phyloP scores from a whole-genome alignment of 2,113 vertebrate genomes.

The Anhinga anhinga region DNA sequence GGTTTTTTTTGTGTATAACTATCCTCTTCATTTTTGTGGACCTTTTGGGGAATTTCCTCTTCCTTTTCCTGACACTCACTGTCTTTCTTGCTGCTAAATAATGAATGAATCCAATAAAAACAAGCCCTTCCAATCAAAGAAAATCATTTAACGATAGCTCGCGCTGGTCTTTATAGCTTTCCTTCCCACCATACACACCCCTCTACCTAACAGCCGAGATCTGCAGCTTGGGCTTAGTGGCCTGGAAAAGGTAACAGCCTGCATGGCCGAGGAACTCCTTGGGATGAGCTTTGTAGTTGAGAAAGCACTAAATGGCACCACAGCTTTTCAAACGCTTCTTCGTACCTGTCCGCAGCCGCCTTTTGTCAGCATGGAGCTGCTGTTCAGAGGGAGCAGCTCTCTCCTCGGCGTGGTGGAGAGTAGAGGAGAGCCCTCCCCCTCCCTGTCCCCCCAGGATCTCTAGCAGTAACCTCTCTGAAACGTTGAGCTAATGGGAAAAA shows the following conservation, averaged over 20 bases:
- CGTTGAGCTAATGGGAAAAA: not conserved
- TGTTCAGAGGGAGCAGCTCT: not conserved
- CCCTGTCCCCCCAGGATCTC: not conserved
- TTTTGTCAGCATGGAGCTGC: not conserved
- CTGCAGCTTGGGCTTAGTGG: conserved; percentile 2
- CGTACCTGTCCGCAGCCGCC: not conserved
- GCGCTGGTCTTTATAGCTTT: not conserved
- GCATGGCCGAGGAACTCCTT: conserved; percentile 2
- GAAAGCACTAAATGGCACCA: not conserved
- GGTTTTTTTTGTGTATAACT: not conserved
- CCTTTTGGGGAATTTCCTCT: not conserved
- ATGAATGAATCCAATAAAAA: conserved; percentile 28
- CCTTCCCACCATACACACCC: not conserved
- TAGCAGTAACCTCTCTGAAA: not conserved
- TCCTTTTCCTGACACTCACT: not conserved
- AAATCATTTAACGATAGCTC: not conserved
- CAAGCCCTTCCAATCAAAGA: conserved; percentile 12
- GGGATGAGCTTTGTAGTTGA: not conserved
- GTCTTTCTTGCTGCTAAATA: conserved; percentile 16
- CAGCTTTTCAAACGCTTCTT: not conserved
- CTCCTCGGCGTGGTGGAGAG: not conserved
- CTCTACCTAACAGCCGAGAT: not conserved
- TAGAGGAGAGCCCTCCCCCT: not conserved
- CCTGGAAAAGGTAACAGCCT: conserved; percentile 41
- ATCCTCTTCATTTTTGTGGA: not conserved